Evolutionary conservation across 2,113 vertebrate species (phyloP), one percentile per base, ranked within the genome.

Genomic region (Toxotes chatareus): DNA sequence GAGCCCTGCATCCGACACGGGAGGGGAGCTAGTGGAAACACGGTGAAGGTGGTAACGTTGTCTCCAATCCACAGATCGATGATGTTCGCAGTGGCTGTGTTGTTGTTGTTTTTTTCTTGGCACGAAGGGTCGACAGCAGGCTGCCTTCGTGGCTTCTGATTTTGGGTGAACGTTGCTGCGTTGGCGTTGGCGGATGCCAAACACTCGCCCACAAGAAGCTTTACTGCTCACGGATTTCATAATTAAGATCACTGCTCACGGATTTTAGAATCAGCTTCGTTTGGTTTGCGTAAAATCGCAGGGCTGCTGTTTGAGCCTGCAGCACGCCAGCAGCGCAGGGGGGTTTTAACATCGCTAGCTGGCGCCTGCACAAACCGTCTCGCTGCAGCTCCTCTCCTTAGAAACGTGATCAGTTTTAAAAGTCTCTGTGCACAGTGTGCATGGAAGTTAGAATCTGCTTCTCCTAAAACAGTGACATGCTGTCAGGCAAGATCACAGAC

Each of bases 11-110:
- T 88, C 71, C 95, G 97, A 73, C 95, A 96, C 85, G 94, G 95
- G 63, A 94, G 89, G 59, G 92, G 12, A 10, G 88, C 40, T 0
- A 53, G 31, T 86, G 70, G 93, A 71, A 36, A 44, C 95, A 90
- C 95, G 0, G 98, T 98, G 23, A 99, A 99, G 97, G 98, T 98
- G 89, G 93, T 93, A 14, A 68, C 8, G 3, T 9, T 70, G 42
- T 46, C 49, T 3, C 11, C 13, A 3, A 7, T 34, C 9, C 3
- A 3, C 46, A n/a, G 6, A 8, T 10, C 3, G 1, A 38, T 47
- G 19, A 9, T 3, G 11, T 32, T 65, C 0, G 49, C 4, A 11
- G 3, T 16, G 31, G 17, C 53, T 7, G 3, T 4, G 44, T 1
- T 23, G 8, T 16, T 23, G 21, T 4, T 68, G 32, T 27, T 71